Evolutionary conservation across 2,113 vertebrate genomes (phyloP).

Genomic region (Pao palembangensis): DNA sequence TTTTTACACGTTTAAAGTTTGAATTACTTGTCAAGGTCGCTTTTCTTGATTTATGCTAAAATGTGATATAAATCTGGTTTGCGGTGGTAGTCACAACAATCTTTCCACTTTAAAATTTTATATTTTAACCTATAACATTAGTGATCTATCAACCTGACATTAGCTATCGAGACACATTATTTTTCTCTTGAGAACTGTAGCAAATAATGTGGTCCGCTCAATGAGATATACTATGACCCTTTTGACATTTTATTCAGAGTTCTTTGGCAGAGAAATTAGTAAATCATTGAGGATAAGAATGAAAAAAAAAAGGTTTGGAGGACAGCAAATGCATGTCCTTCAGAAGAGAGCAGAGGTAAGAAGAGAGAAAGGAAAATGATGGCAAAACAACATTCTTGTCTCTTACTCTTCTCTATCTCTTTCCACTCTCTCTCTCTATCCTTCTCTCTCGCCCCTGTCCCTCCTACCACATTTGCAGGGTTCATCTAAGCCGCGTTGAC

Average conservation of each 20-base stretch:
- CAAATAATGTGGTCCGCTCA: neutral
- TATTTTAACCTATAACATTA: too few relatives aligned
- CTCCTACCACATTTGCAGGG: conserved; percentile 69
- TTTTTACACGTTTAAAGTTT: too few relatives aligned
- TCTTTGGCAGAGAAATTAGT: neutral
- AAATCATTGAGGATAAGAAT: neutral
- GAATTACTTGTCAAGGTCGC: too few relatives aligned
- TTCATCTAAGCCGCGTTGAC: conserved; percentile 67
- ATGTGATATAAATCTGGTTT: too few relatives aligned
- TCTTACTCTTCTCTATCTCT: conserved; percentile 55
- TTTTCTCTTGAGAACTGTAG: neutral
- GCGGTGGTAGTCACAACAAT: too few relatives aligned
- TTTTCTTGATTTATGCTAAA: too few relatives aligned
- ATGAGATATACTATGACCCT: neutral
- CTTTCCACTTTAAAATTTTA: too few relatives aligned
- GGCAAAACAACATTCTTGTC: neutral
- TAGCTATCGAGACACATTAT: neutral
- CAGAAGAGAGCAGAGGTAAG: neutral
- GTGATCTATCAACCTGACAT: neutral
- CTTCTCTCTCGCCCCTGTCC: conserved; percentile 29
- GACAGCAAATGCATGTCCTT: neutral
- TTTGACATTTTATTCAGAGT: neutral
- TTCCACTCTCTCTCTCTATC: conserved; percentile 37
- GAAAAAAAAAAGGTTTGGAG: neutral
- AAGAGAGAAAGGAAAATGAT: neutral